Conservation (phyloP, 2,888 invertebrate species). For the Iselma pallidipennis region DNA sequence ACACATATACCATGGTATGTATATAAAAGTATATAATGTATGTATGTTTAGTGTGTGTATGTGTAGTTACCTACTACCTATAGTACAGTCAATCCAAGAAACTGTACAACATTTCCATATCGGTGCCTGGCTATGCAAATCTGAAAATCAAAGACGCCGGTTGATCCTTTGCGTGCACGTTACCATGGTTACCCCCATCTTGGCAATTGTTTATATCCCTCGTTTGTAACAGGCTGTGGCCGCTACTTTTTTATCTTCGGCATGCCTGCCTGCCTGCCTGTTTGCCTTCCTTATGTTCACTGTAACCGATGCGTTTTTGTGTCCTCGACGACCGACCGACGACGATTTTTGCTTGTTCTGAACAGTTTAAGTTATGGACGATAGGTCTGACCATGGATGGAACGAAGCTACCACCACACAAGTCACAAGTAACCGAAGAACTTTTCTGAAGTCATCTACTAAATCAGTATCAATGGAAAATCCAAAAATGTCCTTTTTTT, state of each 20-base stretch:
- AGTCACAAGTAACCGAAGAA: background rate
- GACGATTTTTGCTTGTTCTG: constrained; percentile 50
- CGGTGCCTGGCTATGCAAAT: constrained; percentile 55
- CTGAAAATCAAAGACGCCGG: constrained; percentile 53
- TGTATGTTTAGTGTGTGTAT: background rate
- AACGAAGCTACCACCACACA: constrained; percentile 32
- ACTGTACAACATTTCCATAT: constrained; percentile 54
- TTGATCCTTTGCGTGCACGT: constrained; percentile 38
- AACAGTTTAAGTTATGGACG: constrained; percentile 49
- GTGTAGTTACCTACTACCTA: background rate
- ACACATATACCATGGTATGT: background rate
- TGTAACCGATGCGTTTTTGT: constrained; percentile 41
- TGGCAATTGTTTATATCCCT: constrained; percentile 53
- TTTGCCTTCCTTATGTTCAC: constrained; percentile 28
- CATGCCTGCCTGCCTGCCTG: constrained; percentile 5
- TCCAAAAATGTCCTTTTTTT: background rate
- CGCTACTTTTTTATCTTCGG: constrained; percentile 46
- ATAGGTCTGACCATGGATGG: constrained; percentile 35
- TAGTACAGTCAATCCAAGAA: constrained; percentile 49
- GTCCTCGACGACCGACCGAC: constrained; percentile 17
- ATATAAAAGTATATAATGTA: constrained; percentile 1
- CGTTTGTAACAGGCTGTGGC: constrained; percentile 53
- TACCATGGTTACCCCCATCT: constrained; percentile 48
- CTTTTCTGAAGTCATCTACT: background rate
- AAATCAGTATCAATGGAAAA: background rate